Evolutionary conservation across 2,888 invertebrate genomes (phyloP).

Genomic region (Plebejus argus): DNA sequence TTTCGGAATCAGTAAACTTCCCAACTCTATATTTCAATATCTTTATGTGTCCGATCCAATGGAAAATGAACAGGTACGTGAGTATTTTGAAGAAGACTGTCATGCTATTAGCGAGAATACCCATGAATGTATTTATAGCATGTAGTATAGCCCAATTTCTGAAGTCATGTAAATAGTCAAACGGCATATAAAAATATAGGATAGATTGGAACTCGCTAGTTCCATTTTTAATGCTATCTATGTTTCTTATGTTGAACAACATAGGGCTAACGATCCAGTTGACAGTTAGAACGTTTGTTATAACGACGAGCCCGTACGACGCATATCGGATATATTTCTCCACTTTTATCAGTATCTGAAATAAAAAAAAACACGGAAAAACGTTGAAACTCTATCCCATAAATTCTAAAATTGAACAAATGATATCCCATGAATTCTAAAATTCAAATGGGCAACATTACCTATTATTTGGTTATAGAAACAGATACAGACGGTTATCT

Average conservation of each 20-base stretch:
- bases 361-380: neutral
- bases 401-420: no score
- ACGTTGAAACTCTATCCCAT: no score
- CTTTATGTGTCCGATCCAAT: conserved; percentile 30
- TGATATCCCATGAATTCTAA: no score
- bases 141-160: conserved; percentile 23
- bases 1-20: conserved; percentile 1
- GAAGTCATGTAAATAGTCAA: conserved; percentile 21
- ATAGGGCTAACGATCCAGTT: conserved; percentile 10
- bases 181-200: conserved; percentile 21
- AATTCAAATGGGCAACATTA: no score
- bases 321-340: conserved; percentile 19
- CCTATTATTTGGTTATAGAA: no score
- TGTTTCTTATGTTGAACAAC: conserved; percentile 5
- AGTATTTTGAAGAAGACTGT: neutral
- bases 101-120: conserved; percentile 1
- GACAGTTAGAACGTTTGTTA: neutral
- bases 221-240: neutral
- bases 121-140: conserved; percentile 19
- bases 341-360: conserved; percentile 29
- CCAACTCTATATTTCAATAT: conserved; percentile 23
- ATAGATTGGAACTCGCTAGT: conserved; percentile 30
- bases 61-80: conserved; percentile 24
- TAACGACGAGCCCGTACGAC: neutral
- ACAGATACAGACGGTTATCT: no score